Base-by-base conservation (phyloP, 2,113 vertebrate genomes). In the Phrynosoma platyrhinos region DNA sequence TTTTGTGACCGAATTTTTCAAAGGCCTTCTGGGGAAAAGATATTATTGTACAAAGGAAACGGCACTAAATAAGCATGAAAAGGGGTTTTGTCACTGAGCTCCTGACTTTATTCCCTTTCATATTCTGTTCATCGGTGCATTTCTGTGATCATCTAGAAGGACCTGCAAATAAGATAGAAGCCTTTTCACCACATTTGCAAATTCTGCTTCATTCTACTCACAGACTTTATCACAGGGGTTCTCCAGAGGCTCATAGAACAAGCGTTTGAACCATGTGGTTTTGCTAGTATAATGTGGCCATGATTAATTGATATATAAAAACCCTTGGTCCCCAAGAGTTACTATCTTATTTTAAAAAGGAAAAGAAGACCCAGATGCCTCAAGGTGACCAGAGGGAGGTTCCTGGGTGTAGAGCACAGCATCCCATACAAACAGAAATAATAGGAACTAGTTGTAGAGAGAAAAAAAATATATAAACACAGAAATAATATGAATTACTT, bases 1-100 rank as follows among this genome's bases (percentile, higher is more conserved):
- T 93, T 95, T 95, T 91, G 91, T 93, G 94, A 95, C 90, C 76
- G 9, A 94, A 91, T 94, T 89, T 94, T 88, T 92, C 93, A 93
- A 93, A 94, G 92, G 88, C 89, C 94, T 95, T 94, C 68, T 47
- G 91, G 91, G 93, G 92, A 85, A 88, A 95, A 93, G 89, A 88
- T 90, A 93, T 91, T 93, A 92, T 80, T 92, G 89, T 83, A 91
- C 81, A 90, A 95, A 95, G 91, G 88, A 62, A 93, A 94, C 87
- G 89, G 79, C 68, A 87, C 66, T 40, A 90, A 95, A 62, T 74
- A 84, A 79, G 90, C 87, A 93, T 89, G 89, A 94, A 95, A 82
- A 92, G 90, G 88, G 85, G 58, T 87, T 91, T 87, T 85, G 87
- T 52, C 85, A 85, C 42, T 53, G 90, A 87, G 82, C 90, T 89